Evolutionary conservation across 2,888 invertebrate genomes (phyloP).

Genomic region (Cacoxenus indagator): DNA sequence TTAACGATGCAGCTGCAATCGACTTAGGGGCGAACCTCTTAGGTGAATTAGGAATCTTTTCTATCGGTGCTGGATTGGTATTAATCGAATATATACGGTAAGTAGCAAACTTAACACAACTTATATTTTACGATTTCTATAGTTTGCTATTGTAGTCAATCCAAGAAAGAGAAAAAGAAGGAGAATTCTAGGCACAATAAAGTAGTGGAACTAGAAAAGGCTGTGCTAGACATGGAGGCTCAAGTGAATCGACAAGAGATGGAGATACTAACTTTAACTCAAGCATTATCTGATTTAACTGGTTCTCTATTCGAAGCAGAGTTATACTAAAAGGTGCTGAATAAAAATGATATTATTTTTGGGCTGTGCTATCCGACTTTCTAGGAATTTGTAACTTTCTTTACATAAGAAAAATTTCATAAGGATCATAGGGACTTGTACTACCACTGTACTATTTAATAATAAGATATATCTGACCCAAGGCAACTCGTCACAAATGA

Average conservation of each 20-base stretch:
- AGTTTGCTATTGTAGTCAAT: constrained; percentile 73
- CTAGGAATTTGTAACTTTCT: too few relatives aligned
- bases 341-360: too few relatives aligned
- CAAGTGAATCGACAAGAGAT: background rate
- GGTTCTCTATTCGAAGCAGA: too few relatives aligned
- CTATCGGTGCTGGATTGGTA: constrained; percentile 84
- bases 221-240: background rate
- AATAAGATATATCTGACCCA: too few relatives aligned
- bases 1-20: constrained; percentile 94
- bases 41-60: constrained; percentile 91
- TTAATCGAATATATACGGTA: constrained; percentile 85
- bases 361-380: too few relatives aligned
- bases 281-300: background rate
- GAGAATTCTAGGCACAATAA: constrained; percentile 73
- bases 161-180: constrained; percentile 85
- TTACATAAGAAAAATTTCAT: too few relatives aligned
- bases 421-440: too few relatives aligned
- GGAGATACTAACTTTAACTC: background rate
- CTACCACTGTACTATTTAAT: too few relatives aligned
- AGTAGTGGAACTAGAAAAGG: background rate
- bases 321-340: too few relatives aligned
- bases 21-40: constrained; percentile 94
- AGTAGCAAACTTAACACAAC: too few relatives aligned
- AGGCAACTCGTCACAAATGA: too few relatives aligned
- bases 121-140: background rate